Conservation (phyloP, 92 coral and sea anemone genomes). For the Montipora capitata region DNA sequence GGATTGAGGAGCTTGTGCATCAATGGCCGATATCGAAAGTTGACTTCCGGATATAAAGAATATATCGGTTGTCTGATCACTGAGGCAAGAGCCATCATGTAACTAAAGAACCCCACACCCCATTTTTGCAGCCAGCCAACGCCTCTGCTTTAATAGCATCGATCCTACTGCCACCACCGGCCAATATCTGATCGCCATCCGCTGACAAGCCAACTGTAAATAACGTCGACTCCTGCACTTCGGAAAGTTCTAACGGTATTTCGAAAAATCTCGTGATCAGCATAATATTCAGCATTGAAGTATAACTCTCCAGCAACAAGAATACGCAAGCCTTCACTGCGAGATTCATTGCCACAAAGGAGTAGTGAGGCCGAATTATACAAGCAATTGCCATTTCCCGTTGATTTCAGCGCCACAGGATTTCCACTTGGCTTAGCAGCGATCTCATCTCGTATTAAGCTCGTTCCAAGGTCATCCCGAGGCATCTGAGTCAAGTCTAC, state of each 20-base stretch:
- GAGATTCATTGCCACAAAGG: slow-evolving; percentile 51
- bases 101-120: slow-evolving; percentile 22
- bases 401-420: slow-evolving; percentile 40
- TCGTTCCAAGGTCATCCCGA: slow-evolving; percentile 15
- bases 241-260: slow-evolving; percentile 3
- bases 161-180: slow-evolving; percentile 8
- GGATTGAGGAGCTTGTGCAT: slow-evolving; percentile 40
- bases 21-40: slow-evolving; percentile 31
- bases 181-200: slow-evolving; percentile 25
- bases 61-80: slow-evolving; percentile 39
- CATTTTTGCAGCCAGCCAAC: slow-evolving; percentile 10
- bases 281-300: slow-evolving; percentile 46
- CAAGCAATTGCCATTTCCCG: slow-evolving; percentile 55
- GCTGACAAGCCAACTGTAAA: slow-evolving; percentile 51
- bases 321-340: slow-evolving; percentile 26
- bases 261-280: slow-evolving; percentile 31
- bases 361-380: slow-evolving; percentile 41
- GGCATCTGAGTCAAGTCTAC: slow-evolving; percentile 8
- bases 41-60: slow-evolving; percentile 42
- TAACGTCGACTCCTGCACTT: slow-evolving; percentile 13
- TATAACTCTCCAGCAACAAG: slow-evolving; percentile 46
- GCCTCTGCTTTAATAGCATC: slow-evolving; percentile 59
- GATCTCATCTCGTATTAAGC: slow-evolving; percentile 23
- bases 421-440: slow-evolving; percentile 2
- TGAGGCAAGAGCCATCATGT: slow-evolving; percentile 60